Evolutionary conservation across 2,797 vertebrate genomes (phyloP).

Genomic region (Lithobates pipiens): DNA sequence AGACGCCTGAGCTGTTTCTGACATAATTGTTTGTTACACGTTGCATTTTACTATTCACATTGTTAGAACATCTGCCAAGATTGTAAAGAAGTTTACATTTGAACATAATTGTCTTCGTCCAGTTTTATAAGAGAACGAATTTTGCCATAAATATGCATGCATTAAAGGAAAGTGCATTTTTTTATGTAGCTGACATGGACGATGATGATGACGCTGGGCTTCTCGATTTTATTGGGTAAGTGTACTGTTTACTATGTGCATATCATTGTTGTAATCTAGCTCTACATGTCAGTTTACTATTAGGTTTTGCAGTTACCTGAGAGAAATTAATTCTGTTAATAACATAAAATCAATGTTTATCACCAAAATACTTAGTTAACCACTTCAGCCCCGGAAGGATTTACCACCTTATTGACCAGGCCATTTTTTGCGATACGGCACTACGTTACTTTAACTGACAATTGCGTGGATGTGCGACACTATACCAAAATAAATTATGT

Average conservation of each 20-base stretch:
- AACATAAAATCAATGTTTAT: too few species aligned
- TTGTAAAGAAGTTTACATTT: neutral
- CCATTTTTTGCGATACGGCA: too few species aligned
- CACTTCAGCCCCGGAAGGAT: too few species aligned
- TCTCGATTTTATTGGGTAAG: slow-evolving; percentile 99
- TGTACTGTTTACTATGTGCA: slow-evolving; percentile 15
- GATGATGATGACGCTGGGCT: slow-evolving; percentile 98
- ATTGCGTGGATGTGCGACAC: too few species aligned
- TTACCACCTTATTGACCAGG: too few species aligned
- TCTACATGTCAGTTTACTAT: too few species aligned
- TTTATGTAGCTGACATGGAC: slow-evolving; percentile 95
- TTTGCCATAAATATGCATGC: neutral
- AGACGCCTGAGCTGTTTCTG: neutral
- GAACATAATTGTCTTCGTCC: neutral
- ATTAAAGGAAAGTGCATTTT: slow-evolving; percentile 61
- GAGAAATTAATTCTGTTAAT: too few species aligned
- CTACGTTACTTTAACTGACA: too few species aligned
- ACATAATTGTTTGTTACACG: neutral
- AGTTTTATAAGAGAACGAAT: neutral
- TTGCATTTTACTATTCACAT: neutral
- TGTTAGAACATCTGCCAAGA: neutral
- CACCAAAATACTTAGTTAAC: too few species aligned
- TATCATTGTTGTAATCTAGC: neutral
- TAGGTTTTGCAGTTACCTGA: too few species aligned
- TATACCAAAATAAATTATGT: too few species aligned